A percentile compares a stretch with the other conserved stretches of the same genome.
Evolutionary conservation across 2,888 invertebrate genomes (phyloP).

Genomic region (Orthosia gothica): DNA sequence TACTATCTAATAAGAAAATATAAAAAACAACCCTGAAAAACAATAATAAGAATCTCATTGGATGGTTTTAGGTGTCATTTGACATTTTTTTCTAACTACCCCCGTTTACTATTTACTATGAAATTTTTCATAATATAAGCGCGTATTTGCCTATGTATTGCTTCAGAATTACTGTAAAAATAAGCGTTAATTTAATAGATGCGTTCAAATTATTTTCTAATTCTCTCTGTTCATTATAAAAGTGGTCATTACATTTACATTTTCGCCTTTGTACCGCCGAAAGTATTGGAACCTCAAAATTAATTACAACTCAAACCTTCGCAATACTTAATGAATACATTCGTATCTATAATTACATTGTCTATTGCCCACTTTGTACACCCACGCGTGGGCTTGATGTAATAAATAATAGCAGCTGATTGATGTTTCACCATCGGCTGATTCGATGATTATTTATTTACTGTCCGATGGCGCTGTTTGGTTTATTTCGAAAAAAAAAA

Average conservation of each 20-base stretch:
- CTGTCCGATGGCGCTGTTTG: conserved; percentile 50
- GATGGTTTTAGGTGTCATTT: background rate
- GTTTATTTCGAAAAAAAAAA: conserved; percentile 52
- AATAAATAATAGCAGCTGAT: conserved; percentile 73
- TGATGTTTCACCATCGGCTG: conserved; percentile 70
- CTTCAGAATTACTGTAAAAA: background rate
- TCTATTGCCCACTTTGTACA: conserved; percentile 76
- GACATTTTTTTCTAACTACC: background rate
- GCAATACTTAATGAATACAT: conserved; percentile 74
- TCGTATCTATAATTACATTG: conserved; percentile 77
- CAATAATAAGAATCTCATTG: conserved; percentile 30
- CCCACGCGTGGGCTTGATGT: conserved; percentile 75
- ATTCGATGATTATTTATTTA: conserved; percentile 67
- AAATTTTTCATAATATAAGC: too few species aligned
- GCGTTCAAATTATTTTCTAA: background rate
- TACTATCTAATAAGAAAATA: too few species aligned
- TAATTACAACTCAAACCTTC: conserved; percentile 61
- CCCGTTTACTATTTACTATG: background rate
- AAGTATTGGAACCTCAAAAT: conserved; percentile 53
- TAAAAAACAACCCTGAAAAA: background rate
- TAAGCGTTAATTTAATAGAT: background rate
- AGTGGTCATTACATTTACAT: conserved; percentile 32
- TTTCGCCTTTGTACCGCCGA: conserved; percentile 33
- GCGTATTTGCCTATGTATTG: background rate
- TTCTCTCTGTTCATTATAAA: conserved; percentile 23